Evolutionary conservation across 2,888 invertebrate species (phyloP).

Genomic region (Tetheella fluctuosa): DNA sequence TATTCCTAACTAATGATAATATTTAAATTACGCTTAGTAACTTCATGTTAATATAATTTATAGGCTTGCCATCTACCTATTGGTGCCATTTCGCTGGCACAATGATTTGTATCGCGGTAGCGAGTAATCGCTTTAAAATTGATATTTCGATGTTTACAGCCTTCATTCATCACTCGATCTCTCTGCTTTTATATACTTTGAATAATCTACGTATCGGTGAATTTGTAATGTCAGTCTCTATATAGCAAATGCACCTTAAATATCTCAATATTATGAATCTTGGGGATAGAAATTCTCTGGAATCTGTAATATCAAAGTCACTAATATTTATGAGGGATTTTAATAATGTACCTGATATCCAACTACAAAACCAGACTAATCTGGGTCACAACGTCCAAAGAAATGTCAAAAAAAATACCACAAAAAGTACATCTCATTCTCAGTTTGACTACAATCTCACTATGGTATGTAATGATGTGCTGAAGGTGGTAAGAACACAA

Average conservation of each 20-base stretch:
- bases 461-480: no score
- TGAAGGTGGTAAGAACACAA: no score
- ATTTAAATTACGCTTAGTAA: conserved; percentile 7
- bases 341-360: no score
- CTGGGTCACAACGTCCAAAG: no score
- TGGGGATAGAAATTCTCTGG: no score
- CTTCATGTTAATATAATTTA: conserved; percentile 19
- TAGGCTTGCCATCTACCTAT: not conserved
- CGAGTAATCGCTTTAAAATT: conserved; percentile 29
- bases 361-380: no score
- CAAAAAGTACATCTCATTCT: no score
- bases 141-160: conserved; percentile 27
- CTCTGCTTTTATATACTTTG: conserved; percentile 11
- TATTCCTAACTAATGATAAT: not conserved
- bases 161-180: conserved; percentile 31
- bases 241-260: not conserved
- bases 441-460: no score
- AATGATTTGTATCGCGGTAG: conserved; percentile 25
- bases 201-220: not conserved
- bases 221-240: not conserved
- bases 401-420: no score
- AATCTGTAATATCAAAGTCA: no score
- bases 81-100: conserved; percentile 11
- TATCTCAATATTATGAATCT: no score
- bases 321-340: no score